phyloP scores from a whole-genome alignment of 2,113 vertebrate genomes.

The Chaetodon auriga region DNA sequence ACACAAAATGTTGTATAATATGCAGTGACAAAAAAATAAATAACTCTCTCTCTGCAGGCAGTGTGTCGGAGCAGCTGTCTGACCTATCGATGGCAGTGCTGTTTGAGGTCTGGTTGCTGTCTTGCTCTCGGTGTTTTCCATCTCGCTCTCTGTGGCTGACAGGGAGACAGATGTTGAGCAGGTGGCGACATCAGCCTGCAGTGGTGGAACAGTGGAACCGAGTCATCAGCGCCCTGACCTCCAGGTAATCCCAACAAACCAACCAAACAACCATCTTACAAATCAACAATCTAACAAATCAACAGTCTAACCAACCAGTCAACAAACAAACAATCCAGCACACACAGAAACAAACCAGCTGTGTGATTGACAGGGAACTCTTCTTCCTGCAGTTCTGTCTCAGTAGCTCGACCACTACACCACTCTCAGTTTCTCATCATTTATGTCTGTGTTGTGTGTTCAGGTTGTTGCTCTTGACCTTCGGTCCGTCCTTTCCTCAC shows the following conservation, averaged over 20 bases:
- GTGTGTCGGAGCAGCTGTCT: slow-evolving; percentile 88
- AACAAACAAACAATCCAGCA: too few relatives aligned
- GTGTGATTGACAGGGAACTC: too few relatives aligned
- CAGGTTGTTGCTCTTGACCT: slow-evolving; percentile 91
- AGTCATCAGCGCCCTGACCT: slow-evolving; percentile 91
- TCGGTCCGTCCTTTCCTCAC: slow-evolving; percentile 91
- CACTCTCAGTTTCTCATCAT: background rate
- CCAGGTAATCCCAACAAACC: slow-evolving; percentile 83
- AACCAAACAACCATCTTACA: background rate
- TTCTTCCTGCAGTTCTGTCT: too few relatives aligned
- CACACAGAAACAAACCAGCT: too few relatives aligned
- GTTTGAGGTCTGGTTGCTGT: slow-evolving; percentile 94
- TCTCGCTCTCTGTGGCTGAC: slow-evolving; percentile 95
- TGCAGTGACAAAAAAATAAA: too few relatives aligned
- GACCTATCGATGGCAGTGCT: slow-evolving; percentile 92
- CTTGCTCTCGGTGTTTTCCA: slow-evolving; percentile 92
- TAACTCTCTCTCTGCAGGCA: slow-evolving; percentile 67
- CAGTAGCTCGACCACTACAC: too few relatives aligned
- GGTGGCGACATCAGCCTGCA: slow-evolving; percentile 93
- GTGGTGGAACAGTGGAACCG: slow-evolving; percentile 96
- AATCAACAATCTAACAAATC: background rate
- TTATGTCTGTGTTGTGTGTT: background rate
- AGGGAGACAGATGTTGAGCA: slow-evolving; percentile 94
- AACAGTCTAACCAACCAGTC: too few relatives aligned
- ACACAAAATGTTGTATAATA: too few relatives aligned